These are phyloP conservation scores for Scopus umbretta DNA, from an alignment of 2,113 vertebrate species.

Conservation along the genomic window DNA sequence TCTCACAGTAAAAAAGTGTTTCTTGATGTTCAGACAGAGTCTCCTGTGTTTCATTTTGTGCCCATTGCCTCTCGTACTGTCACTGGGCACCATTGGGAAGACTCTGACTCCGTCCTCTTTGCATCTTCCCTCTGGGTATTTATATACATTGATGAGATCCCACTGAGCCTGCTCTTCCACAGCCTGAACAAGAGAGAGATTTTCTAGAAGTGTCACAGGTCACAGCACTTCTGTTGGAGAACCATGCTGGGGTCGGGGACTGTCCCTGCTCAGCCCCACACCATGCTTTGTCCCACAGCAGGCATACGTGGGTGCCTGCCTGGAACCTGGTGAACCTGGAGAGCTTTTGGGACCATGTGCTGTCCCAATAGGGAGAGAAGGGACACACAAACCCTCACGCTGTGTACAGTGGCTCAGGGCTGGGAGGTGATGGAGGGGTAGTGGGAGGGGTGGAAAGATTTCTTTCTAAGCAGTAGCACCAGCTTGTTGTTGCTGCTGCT, in stretches of 20 bases:
- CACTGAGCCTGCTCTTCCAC: not conserved
- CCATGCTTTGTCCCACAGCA: not conserved
- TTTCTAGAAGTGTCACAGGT: not conserved
- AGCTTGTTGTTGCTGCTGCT: not conserved
- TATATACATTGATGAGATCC: not conserved
- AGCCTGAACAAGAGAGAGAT: not conserved
- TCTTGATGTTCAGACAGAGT: not conserved
- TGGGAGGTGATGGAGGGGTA: not conserved
- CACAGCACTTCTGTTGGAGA: not conserved
- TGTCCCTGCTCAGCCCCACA: not conserved
- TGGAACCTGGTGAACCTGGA: not conserved
- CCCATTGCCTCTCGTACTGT: not conserved
- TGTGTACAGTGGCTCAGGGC: not conserved
- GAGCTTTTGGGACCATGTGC: not conserved
- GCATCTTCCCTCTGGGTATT: not conserved
- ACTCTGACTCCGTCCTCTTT: not conserved
- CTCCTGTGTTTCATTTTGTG: not conserved
- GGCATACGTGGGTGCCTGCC: not conserved
- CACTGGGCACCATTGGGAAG: not conserved
- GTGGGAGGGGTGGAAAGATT: not conserved
- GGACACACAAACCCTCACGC: not conserved
- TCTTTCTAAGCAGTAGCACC: not conserved
- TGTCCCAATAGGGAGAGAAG: not conserved
- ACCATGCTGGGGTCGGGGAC: accelerated
- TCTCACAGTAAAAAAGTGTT: not conserved